Conservation (phyloP, 1,140 invertebrate genomes). For the Saxidomus purpurata region DNA sequence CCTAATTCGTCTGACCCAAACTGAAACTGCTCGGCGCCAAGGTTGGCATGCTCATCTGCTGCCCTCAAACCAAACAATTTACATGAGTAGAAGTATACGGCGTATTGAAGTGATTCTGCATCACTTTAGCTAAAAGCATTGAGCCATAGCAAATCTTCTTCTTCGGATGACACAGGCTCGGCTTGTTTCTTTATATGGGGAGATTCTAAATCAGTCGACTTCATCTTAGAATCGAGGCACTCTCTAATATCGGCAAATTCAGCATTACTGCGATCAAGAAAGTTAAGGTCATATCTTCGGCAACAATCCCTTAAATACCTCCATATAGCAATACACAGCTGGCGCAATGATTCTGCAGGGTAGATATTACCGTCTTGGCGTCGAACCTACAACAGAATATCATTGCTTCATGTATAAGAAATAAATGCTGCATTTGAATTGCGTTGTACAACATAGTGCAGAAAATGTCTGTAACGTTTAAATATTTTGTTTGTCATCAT, state of each 20-base stretch:
- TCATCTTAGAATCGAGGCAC: background rate
- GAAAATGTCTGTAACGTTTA: too few species aligned
- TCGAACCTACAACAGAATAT: too few species aligned
- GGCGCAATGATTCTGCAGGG: too few species aligned
- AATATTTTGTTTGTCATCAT: too few species aligned
- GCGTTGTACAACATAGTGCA: too few species aligned
- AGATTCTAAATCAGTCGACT: background rate
- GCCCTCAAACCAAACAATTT: background rate
- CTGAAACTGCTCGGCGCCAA: background rate
- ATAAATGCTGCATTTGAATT: too few species aligned
- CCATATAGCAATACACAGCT: background rate
- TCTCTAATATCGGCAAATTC: background rate
- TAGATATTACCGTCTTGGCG: too few species aligned
- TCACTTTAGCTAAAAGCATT: background rate
- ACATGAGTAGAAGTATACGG: background rate
- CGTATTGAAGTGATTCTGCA: background rate
- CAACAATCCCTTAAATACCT: background rate
- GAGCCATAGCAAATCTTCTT: background rate
- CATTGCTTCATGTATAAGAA: too few species aligned
- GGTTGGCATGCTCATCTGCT: background rate
- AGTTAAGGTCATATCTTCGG: background rate
- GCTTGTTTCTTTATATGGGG: background rate
- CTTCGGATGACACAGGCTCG: background rate
- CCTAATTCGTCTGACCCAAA: background rate
- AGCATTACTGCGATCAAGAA: background rate